Base-by-base conservation (phyloP, 2,888 invertebrate genomes). In the Aphodius sticticus region DNA sequence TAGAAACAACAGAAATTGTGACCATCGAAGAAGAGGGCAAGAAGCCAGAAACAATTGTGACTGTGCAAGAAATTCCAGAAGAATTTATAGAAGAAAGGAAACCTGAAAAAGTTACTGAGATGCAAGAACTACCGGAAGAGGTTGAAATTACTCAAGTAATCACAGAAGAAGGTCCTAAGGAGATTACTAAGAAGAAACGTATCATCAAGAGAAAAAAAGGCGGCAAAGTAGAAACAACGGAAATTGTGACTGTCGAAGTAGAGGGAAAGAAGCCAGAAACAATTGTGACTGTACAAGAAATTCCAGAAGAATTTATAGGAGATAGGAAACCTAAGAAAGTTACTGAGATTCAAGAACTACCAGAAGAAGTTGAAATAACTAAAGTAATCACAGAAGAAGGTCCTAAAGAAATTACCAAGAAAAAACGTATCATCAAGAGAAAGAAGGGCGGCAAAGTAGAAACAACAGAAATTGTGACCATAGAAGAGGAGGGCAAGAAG, bases 21-120 rank as follows among this genome's bases (percentile, higher is more conserved):
- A 90, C 89, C 15, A 86, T 89, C 70, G 88, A 88, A 82, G 87
- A 89, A 84, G 90, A 88, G 78, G 86, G 86, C 69, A 87, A 87
- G 83, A 82, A 84, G 81, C 88, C 87, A 26, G 86, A 88, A 76
- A 87, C 87, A 12, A 86, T 88, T n/a, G 88, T 90, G 0, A 85
- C 85, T 84, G 88, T 82, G 82, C 83, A 82, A 16, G 79, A 83
- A 6, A 82, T 83, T 37, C 76, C 80, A 26, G 74, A 83, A 15
- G 84, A 85, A 76, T 9, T 74, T 14, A 86, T 84, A 35, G 85
- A 82, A 79, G 83, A 69, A 84, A 83, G 1, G 26, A 26, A 26
- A 1, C 1, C 26, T 3, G 26, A 26, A 26, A 26, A 26, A 26
- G 26, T 26, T 26, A 26, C 26, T 26, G 2, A 26, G 26, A 26